phyloP scores from a whole-genome alignment of 1,140 invertebrate genomes.

The Papilio aristodemus region DNA sequence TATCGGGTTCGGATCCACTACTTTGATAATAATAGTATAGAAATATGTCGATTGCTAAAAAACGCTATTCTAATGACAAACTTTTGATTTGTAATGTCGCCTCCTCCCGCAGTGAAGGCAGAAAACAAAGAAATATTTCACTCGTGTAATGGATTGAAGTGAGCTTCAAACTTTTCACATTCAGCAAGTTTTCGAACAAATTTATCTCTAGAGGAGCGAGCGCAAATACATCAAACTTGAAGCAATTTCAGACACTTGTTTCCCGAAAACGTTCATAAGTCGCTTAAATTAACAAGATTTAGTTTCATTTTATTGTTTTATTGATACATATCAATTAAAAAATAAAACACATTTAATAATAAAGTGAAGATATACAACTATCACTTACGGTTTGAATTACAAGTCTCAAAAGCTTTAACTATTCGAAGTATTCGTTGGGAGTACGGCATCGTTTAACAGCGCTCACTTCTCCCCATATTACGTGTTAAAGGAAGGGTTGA shows the following conservation, averaged over 20 bases:
- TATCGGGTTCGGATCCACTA: no score
- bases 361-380: background rate
- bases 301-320: slow-evolving; percentile 36
- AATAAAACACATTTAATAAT: background rate
- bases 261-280: slow-evolving; percentile 69
- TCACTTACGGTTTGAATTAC: slow-evolving; percentile 3
- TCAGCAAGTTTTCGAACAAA: slow-evolving; percentile 78
- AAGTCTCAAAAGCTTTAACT: slow-evolving; percentile 1
- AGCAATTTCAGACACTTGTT: slow-evolving; percentile 78
- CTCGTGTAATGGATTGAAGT: slow-evolving; percentile 80
- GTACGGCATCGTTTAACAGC: slow-evolving; percentile 18
- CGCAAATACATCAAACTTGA: slow-evolving; percentile 79
- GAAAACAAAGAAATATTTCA: slow-evolving; percentile 81
- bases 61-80: slow-evolving; percentile 57
- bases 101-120: slow-evolving; percentile 58
- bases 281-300: slow-evolving; percentile 55
- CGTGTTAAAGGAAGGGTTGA: slow-evolving; percentile 47
- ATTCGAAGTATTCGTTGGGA: slow-evolving; percentile 1
- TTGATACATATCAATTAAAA: background rate
- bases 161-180: slow-evolving; percentile 79
- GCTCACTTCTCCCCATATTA: slow-evolving; percentile 35
- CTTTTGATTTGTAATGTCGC: slow-evolving; percentile 71
- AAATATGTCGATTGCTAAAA: slow-evolving; percentile 35
- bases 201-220: slow-evolving; percentile 75
- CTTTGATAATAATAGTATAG: background rate